phyloP scores from a whole-genome alignment of 2,113 vertebrate species.

The Leuciscus idus region DNA sequence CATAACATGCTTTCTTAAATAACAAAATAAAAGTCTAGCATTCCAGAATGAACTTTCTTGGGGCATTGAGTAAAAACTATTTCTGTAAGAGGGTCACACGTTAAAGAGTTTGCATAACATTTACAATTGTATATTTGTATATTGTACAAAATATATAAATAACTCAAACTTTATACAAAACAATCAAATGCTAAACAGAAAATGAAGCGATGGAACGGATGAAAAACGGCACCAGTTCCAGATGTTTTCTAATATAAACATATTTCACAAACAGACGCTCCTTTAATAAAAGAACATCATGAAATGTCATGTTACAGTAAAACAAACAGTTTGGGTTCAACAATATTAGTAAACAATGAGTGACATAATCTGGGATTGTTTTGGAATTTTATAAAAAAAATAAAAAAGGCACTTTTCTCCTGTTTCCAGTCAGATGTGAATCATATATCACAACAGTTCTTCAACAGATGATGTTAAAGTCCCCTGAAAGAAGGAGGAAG shows the following conservation, averaged over 20 bases:
- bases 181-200: not conserved
- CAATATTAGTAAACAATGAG: not conserved
- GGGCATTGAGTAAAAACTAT: not conserved
- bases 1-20: too few species aligned
- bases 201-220: not conserved
- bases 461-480: not conserved
- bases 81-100: not conserved
- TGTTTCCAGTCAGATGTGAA: not conserved
- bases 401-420: not conserved
- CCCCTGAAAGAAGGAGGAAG: slow-evolving; percentile 18
- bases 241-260: not conserved
- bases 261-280: not conserved
- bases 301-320: slow-evolving; percentile 26
- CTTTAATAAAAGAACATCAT: slow-evolving; percentile 22
- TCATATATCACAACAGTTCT: not conserved
- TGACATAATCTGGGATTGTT: too few species aligned
- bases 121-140: not conserved
- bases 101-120: not conserved
- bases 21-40: not conserved
- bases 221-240: not conserved
- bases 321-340: too few species aligned
- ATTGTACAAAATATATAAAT: slow-evolving; percentile 38
- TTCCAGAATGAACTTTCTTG: not conserved
- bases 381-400: not conserved
- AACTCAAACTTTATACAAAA: slow-evolving; percentile 22